phyloP scores from a whole-genome alignment of 2,797 vertebrate genomes.

The Petrocephalus sullivani region DNA sequence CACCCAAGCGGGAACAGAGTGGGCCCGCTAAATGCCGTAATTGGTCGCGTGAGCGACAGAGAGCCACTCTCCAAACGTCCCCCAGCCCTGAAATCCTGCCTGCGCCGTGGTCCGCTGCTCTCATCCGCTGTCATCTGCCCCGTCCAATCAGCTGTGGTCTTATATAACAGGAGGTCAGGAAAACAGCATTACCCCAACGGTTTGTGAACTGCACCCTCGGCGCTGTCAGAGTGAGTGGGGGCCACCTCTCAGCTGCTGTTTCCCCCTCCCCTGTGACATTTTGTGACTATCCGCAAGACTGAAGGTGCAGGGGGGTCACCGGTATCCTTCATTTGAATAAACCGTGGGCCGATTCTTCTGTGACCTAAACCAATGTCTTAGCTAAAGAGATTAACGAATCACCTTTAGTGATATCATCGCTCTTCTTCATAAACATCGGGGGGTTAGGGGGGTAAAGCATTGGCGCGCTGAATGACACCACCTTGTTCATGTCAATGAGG shows the following conservation, averaged over 20 bases:
- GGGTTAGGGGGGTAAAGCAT: background rate
- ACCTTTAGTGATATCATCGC: background rate
- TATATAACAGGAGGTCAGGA: slow-evolving; percentile 41
- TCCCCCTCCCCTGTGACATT: slow-evolving; percentile 43
- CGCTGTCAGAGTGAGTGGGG: background rate
- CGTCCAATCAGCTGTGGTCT: slow-evolving; percentile 42
- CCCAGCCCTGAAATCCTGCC: slow-evolving; percentile 18
- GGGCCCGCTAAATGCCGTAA: slow-evolving; percentile 46
- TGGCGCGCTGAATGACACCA: background rate
- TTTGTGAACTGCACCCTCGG: slow-evolving; percentile 34
- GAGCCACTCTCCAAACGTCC: slow-evolving; percentile 26
- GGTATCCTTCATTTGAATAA: slow-evolving; percentile 35
- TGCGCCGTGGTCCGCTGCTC: slow-evolving; percentile 30
- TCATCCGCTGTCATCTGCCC: background rate
- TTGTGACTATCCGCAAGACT: slow-evolving; percentile 36
- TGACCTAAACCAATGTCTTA: background rate
- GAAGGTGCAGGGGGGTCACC: slow-evolving; percentile 44
- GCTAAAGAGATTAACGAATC: background rate
- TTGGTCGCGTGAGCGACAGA: slow-evolving; percentile 33
- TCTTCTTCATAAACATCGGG: background rate
- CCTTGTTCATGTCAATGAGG: slow-evolving; percentile 24
- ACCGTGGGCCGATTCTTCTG: slow-evolving; percentile 32
- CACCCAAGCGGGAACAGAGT: slow-evolving; percentile 24
- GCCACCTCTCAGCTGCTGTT: slow-evolving; percentile 33
- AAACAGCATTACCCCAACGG: slow-evolving; percentile 24